Evolutionary conservation across 2,113 vertebrate species (phyloP), one percentile per base, ranked within the genome.

Genomic region (Mixornis gularis): DNA sequence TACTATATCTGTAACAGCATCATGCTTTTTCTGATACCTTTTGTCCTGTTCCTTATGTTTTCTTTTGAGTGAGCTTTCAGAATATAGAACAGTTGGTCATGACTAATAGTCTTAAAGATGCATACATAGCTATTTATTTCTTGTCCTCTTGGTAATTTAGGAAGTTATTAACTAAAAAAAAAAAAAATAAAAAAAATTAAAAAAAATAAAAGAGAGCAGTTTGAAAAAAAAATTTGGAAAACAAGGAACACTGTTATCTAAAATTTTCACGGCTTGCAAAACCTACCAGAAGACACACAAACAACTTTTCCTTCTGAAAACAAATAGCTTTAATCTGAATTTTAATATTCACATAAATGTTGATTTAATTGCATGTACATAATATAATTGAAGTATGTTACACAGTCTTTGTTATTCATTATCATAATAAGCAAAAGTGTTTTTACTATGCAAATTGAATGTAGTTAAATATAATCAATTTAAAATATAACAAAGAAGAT

Each of bases 391-490:
- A 95, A 95, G 36, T 72, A 89, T 85, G 88, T 77, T 74, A 27
- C 43, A 70, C 32, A 48, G 74, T 12, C 68, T 78, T 76, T 94
- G 36, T 92, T 97, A 64, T 85, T 93, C 84, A 81, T 95, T 72
- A 93, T 71, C 79, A 60, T 94, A 96, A 94, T 66, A 93, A 52
- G 27, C n/a, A 87, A 87, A 88, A 77, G 34, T 26, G 7, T 92
- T 96, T 97, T 95, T 88, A 89, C 25, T 87, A 95, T 95, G 91
- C 69, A 95, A 97, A 98, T 96, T 81, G 86, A 89, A 79, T 72
- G 41, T 52, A 77, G 55, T 92, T 91, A 91, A 96, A 94, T 94
- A 71, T 55, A 94, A 92, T 86, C 71, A 95, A 77, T 97, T 94
- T 91, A 29, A 82, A 84, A 84, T 49, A 56, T 62, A 95, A 92